Percentiles rank a stretch among this genome's conserved stretches.
Conservation (phyloP, 2,797 vertebrate species). For the Malacoctenus gilli region DNA sequence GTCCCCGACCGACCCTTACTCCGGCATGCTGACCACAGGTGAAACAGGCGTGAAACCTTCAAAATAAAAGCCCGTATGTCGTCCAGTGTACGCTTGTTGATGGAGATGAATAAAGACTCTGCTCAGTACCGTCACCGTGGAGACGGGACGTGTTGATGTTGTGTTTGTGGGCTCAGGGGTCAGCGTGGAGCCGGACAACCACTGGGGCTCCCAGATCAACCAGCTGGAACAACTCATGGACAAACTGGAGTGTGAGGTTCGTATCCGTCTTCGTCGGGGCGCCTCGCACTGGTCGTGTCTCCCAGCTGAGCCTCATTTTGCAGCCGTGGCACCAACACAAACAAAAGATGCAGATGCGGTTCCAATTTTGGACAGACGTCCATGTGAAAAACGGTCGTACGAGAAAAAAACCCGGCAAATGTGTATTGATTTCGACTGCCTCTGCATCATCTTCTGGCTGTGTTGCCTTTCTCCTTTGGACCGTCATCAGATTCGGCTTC, state of each 20-base stretch:
- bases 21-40: constrained; percentile 90
- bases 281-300: neutral
- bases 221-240: constrained; percentile 90
- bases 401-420: too few relatives aligned
- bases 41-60: too few relatives aligned
- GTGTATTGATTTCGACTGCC: too few relatives aligned
- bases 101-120: too few relatives aligned
- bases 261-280: constrained; percentile 22
- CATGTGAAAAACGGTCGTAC: too few relatives aligned
- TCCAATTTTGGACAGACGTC: too few relatives aligned
- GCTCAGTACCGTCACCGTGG: neutral
- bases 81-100: too few relatives aligned
- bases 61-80: too few relatives aligned
- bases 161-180: constrained; percentile 74
- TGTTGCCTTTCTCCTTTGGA: too few relatives aligned
- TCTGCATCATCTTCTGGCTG: too few relatives aligned
- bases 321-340: neutral
- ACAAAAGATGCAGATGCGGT: too few relatives aligned
- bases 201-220: constrained; percentile 90
- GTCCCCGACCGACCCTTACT: constrained; percentile 87
- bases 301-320: neutral
- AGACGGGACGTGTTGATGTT: constrained; percentile 16
- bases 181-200: constrained; percentile 85
- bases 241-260: constrained; percentile 91
- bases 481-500: too few relatives aligned